phyloP scores from a whole-genome alignment of 2,113 vertebrate species.

The Lophochroa leadbeateri region DNA sequence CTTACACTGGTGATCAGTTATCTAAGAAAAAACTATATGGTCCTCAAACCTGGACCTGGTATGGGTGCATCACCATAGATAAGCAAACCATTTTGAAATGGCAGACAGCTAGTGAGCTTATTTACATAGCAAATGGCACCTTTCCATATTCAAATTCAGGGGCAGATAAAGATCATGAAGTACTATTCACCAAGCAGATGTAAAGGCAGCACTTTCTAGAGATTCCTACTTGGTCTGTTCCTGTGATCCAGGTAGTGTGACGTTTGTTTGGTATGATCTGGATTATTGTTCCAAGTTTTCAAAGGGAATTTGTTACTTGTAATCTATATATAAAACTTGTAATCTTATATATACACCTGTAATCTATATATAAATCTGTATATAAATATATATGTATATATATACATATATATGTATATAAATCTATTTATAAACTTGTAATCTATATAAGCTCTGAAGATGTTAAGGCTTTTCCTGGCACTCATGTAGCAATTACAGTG shows the following conservation, averaged over 20 bases:
- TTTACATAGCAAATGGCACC: neutral
- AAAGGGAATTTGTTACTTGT: neutral
- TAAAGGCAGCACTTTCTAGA: neutral
- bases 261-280: neutral
- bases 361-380: neutral
- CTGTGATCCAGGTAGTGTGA: too few species aligned
- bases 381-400: neutral
- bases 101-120: neutral
- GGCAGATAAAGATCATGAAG: neutral
- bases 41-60: neutral
- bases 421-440: neutral
- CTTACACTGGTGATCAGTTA: neutral
- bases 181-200: neutral
- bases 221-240: neutral
- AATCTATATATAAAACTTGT: neutral
- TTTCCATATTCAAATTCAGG: neutral
- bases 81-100: neutral
- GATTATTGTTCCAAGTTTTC: neutral
- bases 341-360: neutral
- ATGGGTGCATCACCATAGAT: neutral
- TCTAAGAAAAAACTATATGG: neutral
- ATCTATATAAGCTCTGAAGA: neutral
- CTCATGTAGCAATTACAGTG: neutral
- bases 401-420: neutral
- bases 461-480: neutral